These are phyloP conservation scores for Pterostichus niger DNA, from an alignment of 2,888 invertebrate genomes.

Conservation along the genomic window DNA sequence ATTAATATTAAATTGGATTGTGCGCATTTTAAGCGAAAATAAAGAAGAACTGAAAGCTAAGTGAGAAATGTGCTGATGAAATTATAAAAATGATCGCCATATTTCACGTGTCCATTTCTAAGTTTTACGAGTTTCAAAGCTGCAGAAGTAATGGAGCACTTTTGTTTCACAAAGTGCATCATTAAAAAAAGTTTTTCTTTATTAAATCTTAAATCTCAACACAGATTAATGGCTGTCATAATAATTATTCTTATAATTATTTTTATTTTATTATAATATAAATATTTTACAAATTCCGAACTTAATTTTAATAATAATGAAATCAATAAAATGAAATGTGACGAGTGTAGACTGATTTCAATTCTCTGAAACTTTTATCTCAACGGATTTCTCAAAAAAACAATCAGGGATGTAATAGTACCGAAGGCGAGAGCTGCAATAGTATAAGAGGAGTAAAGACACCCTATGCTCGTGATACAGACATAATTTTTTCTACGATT, in stretches of 20 bases:
- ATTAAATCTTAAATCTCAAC: slow-evolving; percentile 18
- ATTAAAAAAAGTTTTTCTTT: slow-evolving; percentile 40
- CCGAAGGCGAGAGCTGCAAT: no score
- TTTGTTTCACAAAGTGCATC: slow-evolving; percentile 42
- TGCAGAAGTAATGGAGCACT: slow-evolving; percentile 28
- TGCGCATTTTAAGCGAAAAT: background rate
- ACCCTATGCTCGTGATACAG: no score
- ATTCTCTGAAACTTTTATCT: no score
- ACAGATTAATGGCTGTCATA: background rate
- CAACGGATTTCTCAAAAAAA: no score
- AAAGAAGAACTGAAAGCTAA: background rate
- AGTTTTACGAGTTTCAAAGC: slow-evolving; percentile 40
- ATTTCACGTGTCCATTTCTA: slow-evolving; percentile 45
- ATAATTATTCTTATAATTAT: background rate
- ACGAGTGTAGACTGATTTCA: no score
- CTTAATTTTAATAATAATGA: no score
- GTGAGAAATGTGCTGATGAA: slow-evolving; percentile 24
- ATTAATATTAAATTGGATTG: slow-evolving; percentile 21
- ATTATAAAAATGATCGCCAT: slow-evolving; percentile 40
- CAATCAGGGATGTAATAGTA: no score
- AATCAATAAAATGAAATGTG: no score
- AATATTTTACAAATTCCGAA: no score
- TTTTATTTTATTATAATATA: background rate
- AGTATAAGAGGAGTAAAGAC: no score
- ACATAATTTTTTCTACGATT: no score